phyloP scores from a whole-genome alignment of 2,888 invertebrate genomes.

The Metopia argyrocephala region DNA sequence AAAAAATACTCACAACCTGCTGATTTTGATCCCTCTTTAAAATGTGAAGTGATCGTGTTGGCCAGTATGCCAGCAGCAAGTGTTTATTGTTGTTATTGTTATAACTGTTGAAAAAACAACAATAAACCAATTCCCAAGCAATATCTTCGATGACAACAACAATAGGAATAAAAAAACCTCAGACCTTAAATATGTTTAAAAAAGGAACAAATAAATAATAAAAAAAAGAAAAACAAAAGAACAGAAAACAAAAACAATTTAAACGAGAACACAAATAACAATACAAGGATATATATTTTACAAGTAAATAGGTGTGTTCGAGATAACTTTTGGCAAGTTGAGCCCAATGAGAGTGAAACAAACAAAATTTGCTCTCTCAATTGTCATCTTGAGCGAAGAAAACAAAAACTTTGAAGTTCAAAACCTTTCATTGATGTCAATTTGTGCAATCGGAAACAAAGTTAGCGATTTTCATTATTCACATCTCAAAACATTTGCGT shows the following conservation, averaged over 20 bases:
- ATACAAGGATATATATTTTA: neutral
- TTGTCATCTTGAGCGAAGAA: too few relatives aligned
- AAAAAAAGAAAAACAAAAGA: constrained; percentile 1
- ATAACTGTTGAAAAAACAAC: constrained; percentile 28
- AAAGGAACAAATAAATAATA: constrained; percentile 32
- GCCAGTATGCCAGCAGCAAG: constrained; percentile 28
- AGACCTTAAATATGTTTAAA: neutral
- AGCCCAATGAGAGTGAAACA: too few relatives aligned
- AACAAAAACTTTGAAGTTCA: too few relatives aligned
- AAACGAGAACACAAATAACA: neutral
- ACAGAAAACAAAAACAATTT: constrained; percentile 8
- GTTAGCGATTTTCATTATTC: too few relatives aligned
- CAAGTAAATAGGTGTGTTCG: too few relatives aligned
- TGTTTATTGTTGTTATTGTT: constrained; percentile 43
- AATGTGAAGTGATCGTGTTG: constrained; percentile 31
- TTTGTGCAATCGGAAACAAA: too few relatives aligned
- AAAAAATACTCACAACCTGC: constrained; percentile 37
- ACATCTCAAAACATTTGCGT: too few relatives aligned
- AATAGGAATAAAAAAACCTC: constrained; percentile 33
- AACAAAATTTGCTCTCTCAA: too few relatives aligned
- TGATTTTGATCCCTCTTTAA: constrained; percentile 37
- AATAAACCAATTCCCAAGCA: constrained; percentile 32
- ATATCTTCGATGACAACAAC: constrained; percentile 25
- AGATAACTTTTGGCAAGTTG: too few relatives aligned
- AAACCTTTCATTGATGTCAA: too few relatives aligned